A percentile compares a stretch with the other conserved stretches of the same genome.
Conservation (phyloP, 2,888 invertebrate genomes). For the Hyalella azteca region DNA sequence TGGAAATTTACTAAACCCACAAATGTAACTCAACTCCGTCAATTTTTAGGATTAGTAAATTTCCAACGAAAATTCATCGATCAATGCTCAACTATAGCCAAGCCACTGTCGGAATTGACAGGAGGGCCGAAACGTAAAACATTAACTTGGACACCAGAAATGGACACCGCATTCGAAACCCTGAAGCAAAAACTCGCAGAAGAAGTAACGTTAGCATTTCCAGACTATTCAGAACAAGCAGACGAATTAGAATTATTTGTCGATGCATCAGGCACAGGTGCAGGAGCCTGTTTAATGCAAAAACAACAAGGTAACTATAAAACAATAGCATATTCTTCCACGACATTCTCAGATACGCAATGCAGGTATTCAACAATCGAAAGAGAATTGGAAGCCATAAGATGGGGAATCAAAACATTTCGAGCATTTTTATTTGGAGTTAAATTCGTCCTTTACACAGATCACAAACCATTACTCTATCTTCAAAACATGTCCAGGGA, state of each 20-base stretch:
- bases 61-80: constrained; percentile 3
- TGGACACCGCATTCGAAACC: not conserved
- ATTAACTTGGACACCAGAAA: not conserved
- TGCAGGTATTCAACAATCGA: not conserved
- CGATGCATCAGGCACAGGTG: not conserved
- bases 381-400: not conserved
- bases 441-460: not conserved
- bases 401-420: not conserved
- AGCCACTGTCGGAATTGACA: not conserved
- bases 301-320: too few relatives aligned
- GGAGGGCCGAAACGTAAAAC: not conserved
- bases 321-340: too few relatives aligned
- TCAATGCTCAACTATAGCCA: not conserved
- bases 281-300: not conserved
- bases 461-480: not conserved
- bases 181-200: not conserved
- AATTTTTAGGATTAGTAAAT: not conserved
- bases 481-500: not conserved
- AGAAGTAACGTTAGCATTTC: not conserved
- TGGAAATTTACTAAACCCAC: not conserved
- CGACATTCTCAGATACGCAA: not conserved
- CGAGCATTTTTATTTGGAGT: not conserved
- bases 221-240: not conserved
- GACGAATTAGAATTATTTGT: not conserved
- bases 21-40: not conserved